These are phyloP conservation scores for Neria commutata DNA, from an alignment of 2,888 invertebrate genomes.

Conservation along the genomic window DNA sequence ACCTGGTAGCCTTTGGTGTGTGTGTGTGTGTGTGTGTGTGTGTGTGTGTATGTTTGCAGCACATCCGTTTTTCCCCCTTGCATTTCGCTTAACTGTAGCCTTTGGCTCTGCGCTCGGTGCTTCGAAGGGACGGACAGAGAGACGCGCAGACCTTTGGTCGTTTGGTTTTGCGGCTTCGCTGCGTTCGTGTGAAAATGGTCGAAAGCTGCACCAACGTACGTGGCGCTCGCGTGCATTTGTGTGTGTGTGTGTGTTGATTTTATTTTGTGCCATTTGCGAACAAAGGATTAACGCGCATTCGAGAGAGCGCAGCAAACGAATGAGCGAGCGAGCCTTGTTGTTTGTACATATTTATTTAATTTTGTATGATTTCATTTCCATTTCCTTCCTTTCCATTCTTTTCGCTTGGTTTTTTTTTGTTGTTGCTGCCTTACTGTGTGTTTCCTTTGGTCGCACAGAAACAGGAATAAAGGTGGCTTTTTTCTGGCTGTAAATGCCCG, in stretches of 20 bases:
- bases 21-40: not conserved
- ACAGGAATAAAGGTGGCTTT: not conserved
- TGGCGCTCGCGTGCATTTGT: not conserved
- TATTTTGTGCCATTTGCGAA: not conserved
- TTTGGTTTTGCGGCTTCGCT: not conserved
- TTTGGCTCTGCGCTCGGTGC: too few species aligned
- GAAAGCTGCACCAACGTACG: not conserved
- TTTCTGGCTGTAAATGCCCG: slow-evolving; percentile 33
- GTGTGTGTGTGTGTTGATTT: not conserved
- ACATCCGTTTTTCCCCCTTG: too few species aligned
- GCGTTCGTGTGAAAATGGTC: not conserved
- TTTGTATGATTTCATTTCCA: not conserved
- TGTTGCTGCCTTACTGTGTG: not conserved
- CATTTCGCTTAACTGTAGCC: too few species aligned
- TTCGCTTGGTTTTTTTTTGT: slow-evolving; percentile 37
- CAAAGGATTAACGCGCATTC: not conserved
- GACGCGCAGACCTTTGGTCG: not conserved
- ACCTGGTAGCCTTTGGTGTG: too few species aligned
- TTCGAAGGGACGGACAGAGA: not conserved
- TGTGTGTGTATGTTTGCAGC: not conserved
- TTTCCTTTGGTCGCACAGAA: not conserved
- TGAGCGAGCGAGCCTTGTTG: not conserved
- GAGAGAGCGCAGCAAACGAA: not conserved
- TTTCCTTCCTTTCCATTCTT: slow-evolving; percentile 15
- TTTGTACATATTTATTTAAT: not conserved